Evolutionary conservation across 2,797 vertebrate genomes (phyloP).

Genomic region (Cheracebus regulus): DNA sequence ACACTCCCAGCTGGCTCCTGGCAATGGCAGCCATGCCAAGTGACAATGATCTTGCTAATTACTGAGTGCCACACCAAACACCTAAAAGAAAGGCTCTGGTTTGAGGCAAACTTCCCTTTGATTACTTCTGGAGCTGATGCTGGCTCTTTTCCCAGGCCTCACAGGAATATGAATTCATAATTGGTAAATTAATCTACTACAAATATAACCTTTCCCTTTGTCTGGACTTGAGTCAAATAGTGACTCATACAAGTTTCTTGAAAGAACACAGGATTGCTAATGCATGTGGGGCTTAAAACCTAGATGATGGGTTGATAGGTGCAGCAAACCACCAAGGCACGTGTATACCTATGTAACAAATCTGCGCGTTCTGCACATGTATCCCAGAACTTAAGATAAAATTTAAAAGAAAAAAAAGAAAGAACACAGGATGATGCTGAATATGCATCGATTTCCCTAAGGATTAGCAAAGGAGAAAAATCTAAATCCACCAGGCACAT

Average conservation of each 20-base stretch:
- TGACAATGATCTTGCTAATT: constrained; percentile 34
- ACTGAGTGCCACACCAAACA: constrained; percentile 19
- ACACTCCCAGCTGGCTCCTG: background rate
- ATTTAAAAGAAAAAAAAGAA: background rate
- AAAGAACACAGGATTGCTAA: constrained; percentile 37
- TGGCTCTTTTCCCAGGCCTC: constrained; percentile 53
- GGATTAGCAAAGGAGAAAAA: constrained; percentile 41
- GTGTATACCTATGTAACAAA: background rate
- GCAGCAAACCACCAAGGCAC: background rate
- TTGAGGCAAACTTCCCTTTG: constrained; percentile 32
- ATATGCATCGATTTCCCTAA: background rate
- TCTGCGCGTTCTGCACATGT: background rate
- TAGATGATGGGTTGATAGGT: background rate
- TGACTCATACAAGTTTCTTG: constrained; percentile 58
- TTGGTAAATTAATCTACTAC: constrained; percentile 61
- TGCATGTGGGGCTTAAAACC: background rate
- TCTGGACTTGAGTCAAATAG: constrained; percentile 57
- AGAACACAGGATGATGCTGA: constrained; percentile 16
- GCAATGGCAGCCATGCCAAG: background rate
- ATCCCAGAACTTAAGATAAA: background rate
- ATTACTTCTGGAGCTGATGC: background rate
- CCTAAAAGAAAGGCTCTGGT: background rate
- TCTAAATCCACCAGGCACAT: background rate
- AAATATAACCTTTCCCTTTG: constrained; percentile 60
- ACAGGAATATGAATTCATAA: constrained; percentile 64